Percentiles rank a stretch among this genome's conserved stretches.
Evolutionary conservation across 2,113 vertebrate genomes (phyloP).

Genomic region (Gymnocephalus cernua): DNA sequence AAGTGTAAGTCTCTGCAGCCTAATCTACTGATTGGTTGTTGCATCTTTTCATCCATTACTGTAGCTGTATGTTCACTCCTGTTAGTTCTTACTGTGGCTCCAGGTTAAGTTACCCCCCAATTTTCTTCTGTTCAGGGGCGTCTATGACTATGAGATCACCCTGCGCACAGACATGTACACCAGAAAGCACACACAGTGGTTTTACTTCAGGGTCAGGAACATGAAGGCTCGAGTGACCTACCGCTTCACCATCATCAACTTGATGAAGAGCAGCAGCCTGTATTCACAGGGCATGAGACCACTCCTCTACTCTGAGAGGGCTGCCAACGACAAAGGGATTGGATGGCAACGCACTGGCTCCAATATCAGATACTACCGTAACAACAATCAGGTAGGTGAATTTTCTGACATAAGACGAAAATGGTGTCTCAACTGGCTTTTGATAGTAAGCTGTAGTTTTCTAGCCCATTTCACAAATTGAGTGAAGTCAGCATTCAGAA

Average conservation of each 20-base stretch:
- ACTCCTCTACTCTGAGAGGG: slow-evolving; percentile 90
- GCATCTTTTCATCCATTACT: background rate
- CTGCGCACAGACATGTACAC: slow-evolving; percentile 92
- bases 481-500: background rate
- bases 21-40: background rate
- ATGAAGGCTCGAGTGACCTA: slow-evolving; percentile 86
- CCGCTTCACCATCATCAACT: slow-evolving; percentile 92
- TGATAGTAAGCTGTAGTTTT: background rate
- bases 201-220: slow-evolving; percentile 94
- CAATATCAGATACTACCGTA: slow-evolving; percentile 86
- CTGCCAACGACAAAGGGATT: slow-evolving; percentile 76
- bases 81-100: background rate
- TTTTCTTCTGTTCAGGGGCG: slow-evolving; percentile 79
- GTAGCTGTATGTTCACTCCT: background rate
- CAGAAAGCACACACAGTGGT: slow-evolving; percentile 94
- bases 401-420: background rate
- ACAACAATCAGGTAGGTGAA: slow-evolving; percentile 57
- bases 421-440: background rate
- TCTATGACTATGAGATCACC: slow-evolving; percentile 89
- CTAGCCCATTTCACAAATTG: too few relatives aligned
- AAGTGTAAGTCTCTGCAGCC: slow-evolving; percentile 85
- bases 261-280: slow-evolving; percentile 92
- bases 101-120: background rate
- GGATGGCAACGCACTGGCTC: slow-evolving; percentile 88
- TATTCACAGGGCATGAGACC: slow-evolving; percentile 89